A percentile compares a stretch with the other conserved stretches of the same genome.
Conservation (phyloP, 2,888 invertebrate genomes). For the Leptinotarsa rubiginosa region DNA sequence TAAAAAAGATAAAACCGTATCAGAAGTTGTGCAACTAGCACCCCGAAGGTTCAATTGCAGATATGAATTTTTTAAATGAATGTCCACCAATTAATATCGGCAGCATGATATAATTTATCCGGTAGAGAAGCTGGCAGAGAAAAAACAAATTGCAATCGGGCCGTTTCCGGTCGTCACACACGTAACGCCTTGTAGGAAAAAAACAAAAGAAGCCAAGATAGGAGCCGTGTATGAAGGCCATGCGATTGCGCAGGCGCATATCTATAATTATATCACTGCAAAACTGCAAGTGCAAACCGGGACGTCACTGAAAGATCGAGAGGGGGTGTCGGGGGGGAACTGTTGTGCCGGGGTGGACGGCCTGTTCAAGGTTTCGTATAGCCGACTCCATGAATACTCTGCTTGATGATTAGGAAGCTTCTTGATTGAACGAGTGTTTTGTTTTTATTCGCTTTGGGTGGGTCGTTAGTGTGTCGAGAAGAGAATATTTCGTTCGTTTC, state of each 20-base stretch:
- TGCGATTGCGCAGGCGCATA: conserved; percentile 54
- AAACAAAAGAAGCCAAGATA: conserved; percentile 39
- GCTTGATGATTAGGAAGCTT: conserved; percentile 21
- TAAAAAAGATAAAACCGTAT: conserved; percentile 18
- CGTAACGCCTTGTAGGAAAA: conserved; percentile 45
- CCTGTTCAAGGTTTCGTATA: conserved; percentile 48
- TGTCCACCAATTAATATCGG: conserved; percentile 25
- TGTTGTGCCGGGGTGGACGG: conserved; percentile 47
- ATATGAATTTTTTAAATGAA: conserved; percentile 14
- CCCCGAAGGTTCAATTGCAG: conserved; percentile 18
- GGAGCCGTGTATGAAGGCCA: conserved; percentile 34
- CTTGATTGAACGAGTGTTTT: conserved; percentile 1
- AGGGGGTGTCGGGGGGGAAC: conserved; percentile 28
- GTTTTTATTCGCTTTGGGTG: not conserved
- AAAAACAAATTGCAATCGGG: conserved; percentile 50
- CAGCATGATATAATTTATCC: conserved; percentile 44
- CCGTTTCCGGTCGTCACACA: conserved; percentile 54
- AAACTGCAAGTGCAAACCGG: conserved; percentile 54
- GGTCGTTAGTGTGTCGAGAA: not conserved
- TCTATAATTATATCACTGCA: conserved; percentile 63
- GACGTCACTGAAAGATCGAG: conserved; percentile 36
- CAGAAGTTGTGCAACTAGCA: conserved; percentile 3
- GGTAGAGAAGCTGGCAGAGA: conserved; percentile 25
- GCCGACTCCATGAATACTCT: conserved; percentile 18
- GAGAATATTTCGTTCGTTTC: not conserved